Percentiles rank a stretch among this genome's conserved stretches.
phyloP scores from a whole-genome alignment of 2,113 vertebrate species.

The Tinamus guttatus region DNA sequence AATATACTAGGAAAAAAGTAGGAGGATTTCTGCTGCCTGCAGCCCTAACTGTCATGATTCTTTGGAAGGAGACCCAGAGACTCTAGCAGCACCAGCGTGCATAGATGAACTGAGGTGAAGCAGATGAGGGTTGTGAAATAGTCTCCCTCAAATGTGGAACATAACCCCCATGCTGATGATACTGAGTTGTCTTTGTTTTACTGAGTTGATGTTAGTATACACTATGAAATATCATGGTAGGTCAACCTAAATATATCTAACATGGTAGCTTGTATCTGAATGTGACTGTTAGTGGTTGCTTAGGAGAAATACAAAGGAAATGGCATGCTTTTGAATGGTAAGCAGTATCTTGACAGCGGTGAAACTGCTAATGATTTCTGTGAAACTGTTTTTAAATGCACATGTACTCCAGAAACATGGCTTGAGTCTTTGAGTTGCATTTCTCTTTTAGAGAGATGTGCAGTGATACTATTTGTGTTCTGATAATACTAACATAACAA shows the following conservation, averaged over 20 bases:
- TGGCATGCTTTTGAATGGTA: background rate
- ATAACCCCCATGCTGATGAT: too few relatives aligned
- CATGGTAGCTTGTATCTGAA: background rate
- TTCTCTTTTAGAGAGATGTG: background rate
- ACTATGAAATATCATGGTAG: background rate
- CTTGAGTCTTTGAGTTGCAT: constrained; percentile 35
- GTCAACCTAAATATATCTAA: background rate
- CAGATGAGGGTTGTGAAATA: background rate
- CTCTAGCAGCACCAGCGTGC: background rate
- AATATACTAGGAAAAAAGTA: background rate
- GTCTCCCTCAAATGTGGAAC: background rate
- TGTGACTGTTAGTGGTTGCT: background rate
- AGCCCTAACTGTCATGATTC: background rate
- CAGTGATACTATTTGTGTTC: background rate
- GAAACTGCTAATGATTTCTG: background rate
- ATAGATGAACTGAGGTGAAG: background rate
- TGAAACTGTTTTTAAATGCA: background rate
- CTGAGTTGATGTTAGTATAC: background rate
- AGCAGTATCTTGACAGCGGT: background rate
- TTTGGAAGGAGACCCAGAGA: background rate
- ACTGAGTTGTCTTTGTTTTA: background rate
- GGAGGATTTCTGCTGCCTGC: background rate
- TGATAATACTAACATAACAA: background rate
- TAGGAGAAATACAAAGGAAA: background rate
- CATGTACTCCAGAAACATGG: background rate